These are phyloP conservation scores for Clarias fuscus DNA, from an alignment of 2,797 vertebrate genomes.

Conservation along the genomic window DNA sequence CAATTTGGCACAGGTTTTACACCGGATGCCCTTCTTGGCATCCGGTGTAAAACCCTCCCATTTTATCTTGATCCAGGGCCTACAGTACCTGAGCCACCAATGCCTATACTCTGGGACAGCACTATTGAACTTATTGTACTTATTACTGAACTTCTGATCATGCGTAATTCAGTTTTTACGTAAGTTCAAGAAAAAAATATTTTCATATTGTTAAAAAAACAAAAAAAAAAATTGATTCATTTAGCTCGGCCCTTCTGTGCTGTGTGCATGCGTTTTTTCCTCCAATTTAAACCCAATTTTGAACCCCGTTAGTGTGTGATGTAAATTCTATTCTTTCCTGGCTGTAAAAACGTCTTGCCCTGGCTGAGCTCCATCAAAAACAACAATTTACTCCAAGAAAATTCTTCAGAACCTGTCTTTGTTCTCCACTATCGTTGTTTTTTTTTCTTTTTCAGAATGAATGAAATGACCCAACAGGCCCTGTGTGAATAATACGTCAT, in stretches of 20 bases:
- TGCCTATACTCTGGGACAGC: not conserved
- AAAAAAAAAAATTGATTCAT: not conserved
- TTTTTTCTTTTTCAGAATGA: not conserved
- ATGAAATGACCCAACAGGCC: not conserved
- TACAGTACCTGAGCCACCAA: no score
- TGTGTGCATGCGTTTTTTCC: not conserved
- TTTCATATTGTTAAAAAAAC: no score
- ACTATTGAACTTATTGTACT: not conserved
- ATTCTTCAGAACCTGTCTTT: not conserved
- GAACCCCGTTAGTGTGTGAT: not conserved
- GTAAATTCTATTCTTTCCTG: constrained; percentile 3
- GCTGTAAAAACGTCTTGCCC: not conserved
- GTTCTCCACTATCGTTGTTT: not conserved
- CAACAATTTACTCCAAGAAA: constrained; percentile 1
- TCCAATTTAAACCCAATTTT: not conserved
- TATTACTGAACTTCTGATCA: no score
- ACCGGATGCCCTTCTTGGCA: no score
- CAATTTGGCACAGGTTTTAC: no score
- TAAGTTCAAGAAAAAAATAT: not conserved
- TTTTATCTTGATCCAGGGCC: no score
- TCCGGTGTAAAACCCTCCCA: no score
- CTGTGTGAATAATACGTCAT: not conserved
- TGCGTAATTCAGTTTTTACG: not conserved
- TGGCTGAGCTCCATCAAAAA: not conserved
- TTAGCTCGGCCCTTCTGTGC: not conserved